Evolutionary conservation across 2,113 vertebrate genomes (phyloP), one percentile per base, ranked within the genome.

Genomic region (Toxostoma redivivum): DNA sequence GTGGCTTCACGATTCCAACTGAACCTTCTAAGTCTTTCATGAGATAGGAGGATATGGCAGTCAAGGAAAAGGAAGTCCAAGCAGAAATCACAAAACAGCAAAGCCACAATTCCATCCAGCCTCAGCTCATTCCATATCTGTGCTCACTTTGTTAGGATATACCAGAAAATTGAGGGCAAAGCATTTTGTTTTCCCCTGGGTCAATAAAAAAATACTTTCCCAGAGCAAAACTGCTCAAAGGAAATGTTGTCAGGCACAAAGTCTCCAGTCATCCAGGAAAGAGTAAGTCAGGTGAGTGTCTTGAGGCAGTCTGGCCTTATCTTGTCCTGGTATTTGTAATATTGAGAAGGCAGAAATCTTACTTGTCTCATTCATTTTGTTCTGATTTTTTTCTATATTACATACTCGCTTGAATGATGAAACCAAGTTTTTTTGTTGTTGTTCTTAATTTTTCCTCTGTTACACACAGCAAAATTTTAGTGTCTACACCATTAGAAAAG

Each of bases 381-480:
- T 69, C 23, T 80, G 35, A 6, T 17, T 47, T 48, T 77, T 74
- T n/a, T 9, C 44, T 78, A 9, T 4, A 7, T 62, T 74, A 56
- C 20, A 0, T 47, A 33, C 22, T 57, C 0, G 0, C 8, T 53
- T 25, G 24, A 23, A 38, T 42, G 42, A 73, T 27, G 33, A 80
- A 83, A 28, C 4, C 27, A 73, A 9, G 5, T 70, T 33, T 1
- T 56, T 88, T 50, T 72, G 6, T 44, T 27, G 4, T 22, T 67
- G 5, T 42, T 62, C 40, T 56, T 81, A 30, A 44, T 65, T 57
- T 89, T 87, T 60, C 18, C 18, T 9, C 10, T 76, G 11, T 83
- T 15, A 28, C 65, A 54, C 4, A 12, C 0, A 5, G 31, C 25
- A 62, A 79, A 80, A n/a, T 60, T 60, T 45, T 25, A 89, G 65